Evolutionary conservation across 2,113 vertebrate species (phyloP).

Genomic region (Rissa tridactyla): DNA sequence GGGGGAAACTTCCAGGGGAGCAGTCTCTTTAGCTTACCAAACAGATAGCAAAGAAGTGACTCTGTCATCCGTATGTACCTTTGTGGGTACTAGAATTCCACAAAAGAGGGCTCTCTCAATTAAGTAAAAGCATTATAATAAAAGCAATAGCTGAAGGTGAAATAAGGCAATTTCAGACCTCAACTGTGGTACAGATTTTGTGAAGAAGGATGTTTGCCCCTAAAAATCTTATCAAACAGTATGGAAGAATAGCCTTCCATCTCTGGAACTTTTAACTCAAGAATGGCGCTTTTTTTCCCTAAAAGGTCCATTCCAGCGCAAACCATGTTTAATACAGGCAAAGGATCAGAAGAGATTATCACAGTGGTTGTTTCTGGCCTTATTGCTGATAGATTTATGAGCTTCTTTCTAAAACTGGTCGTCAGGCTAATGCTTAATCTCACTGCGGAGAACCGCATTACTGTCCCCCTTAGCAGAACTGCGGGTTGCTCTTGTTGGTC

Average conservation of each 20-base stretch:
- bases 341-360: neutral
- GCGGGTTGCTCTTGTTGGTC: accelerated
- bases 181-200: accelerated
- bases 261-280: neutral
- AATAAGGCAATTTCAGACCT: neutral
- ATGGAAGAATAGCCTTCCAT: neutral
- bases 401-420: neutral
- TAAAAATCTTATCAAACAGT: neutral
- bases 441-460: neutral
- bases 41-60: neutral
- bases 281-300: neutral
- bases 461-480: neutral
- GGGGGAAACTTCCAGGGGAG: neutral
- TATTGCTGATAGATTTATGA: neutral
- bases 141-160: neutral
- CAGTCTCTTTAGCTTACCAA: neutral
- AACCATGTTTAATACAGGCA: neutral
- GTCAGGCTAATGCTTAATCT: neutral
- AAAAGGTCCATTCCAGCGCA: neutral
- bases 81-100: neutral
- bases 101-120: neutral
- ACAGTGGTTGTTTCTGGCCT: neutral
- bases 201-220: neutral
- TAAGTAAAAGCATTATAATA: neutral
- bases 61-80: neutral